Evolutionary conservation across 2,888 invertebrate species (phyloP), one percentile per base, ranked within the genome.

Genomic region (Abrostola tripartita): DNA sequence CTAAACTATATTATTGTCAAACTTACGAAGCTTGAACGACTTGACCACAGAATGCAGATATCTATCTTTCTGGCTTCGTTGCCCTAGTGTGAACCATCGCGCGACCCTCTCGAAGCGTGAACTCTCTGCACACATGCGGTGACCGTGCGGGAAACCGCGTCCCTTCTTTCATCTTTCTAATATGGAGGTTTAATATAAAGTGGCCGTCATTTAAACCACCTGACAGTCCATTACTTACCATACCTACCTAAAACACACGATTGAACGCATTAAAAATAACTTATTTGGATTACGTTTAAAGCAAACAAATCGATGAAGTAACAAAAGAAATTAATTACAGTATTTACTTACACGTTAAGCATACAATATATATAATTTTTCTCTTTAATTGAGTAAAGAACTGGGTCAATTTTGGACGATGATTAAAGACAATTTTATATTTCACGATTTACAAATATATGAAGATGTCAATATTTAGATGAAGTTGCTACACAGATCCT

Each of bases 241-340:
- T 14, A 44, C 44, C 44, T 44, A 12, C 44, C 44, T 44, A 24
- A 47, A 47, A 47, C 44, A 24, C 9, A 47, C 44, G 44, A 24
- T 47, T 24, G 8, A 5, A 47, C 12, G 44, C 44, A 10, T n/a
- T 24, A 9, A 47, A 47, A 47, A 40, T 5, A 9, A 24, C 14
- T 9, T 24, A 5, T 24, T 47, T 24, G 9, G 9, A 24, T 24
- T 24, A 24, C 24, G 4, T 24, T 2, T 2, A 24, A 24, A 24
- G 24, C 24, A 24, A 24, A 24, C 4, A 4, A 24, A 24, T 24
- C 24, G 4, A 24, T 24, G 24, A 24, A 24, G 24, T 24, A 24
- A 24, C 24, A 2, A 24, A 24, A 24, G 1, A 24, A 2, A 24
- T 24, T 24, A 24, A 24, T 24, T 24, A 24, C 24, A 24, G 24